Evolutionary conservation across 1,140 invertebrate species (phyloP).

Genomic region (Acromyrmex charruanus): DNA sequence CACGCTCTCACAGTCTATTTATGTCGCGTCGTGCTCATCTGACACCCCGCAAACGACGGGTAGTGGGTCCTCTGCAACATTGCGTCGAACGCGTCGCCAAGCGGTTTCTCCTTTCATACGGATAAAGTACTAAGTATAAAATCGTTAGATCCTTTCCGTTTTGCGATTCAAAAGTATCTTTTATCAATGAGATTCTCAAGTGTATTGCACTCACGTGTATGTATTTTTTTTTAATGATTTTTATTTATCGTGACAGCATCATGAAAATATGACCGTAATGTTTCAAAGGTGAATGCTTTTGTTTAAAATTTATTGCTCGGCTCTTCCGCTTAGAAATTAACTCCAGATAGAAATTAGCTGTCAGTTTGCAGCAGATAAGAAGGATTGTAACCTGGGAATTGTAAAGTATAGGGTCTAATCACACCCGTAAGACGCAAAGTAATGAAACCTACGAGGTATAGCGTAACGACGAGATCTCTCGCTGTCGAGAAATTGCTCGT

Average conservation of each 20-base stretch:
- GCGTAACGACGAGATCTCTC: conserved; percentile 47
- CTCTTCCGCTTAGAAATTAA: conserved; percentile 17
- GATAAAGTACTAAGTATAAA: background rate
- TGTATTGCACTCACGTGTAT: background rate
- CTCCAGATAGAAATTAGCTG: conserved; percentile 43
- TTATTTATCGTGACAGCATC: background rate
- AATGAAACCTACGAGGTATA: conserved; percentile 59
- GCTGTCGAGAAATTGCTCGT: conserved; percentile 57
- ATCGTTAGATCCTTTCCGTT: background rate
- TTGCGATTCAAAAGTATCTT: background rate
- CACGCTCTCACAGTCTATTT: conserved; percentile 75
- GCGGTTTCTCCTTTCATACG: background rate
- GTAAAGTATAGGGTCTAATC: conserved; percentile 62
- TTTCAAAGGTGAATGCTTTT: background rate
- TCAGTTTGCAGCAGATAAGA: conserved; percentile 52
- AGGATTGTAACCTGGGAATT: conserved; percentile 52
- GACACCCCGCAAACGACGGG: conserved; percentile 33
- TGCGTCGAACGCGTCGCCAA: conserved; percentile 38
- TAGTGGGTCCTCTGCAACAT: conserved; percentile 17
- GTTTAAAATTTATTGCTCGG: conserved; percentile 25
- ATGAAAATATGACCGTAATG: background rate
- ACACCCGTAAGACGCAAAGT: conserved; percentile 58
- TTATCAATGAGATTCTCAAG: background rate
- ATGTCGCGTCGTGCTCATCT: conserved; percentile 45
- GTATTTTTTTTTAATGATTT: background rate